Percentiles rank a stretch among this genome's conserved stretches.
Evolutionary conservation across 64 coral and sea anemone genomes (phyloP).

Genomic region (Stichodactyla helianthus): DNA sequence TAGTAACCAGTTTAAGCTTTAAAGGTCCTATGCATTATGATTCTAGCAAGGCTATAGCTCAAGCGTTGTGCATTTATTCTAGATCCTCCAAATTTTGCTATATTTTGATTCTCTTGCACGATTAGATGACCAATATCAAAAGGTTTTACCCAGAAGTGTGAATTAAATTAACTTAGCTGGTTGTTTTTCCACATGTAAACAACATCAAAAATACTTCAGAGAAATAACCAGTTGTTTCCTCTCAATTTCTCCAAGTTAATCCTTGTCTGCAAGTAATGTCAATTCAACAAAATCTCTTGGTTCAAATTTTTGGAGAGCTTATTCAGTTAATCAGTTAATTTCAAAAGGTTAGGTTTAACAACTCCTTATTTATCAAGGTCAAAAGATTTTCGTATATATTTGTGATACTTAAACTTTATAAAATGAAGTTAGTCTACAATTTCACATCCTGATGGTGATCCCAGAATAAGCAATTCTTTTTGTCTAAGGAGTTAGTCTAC

Average conservation of each 20-base stretch:
- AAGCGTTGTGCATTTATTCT: too few species aligned
- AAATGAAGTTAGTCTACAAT: neutral
- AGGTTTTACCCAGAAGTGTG: neutral
- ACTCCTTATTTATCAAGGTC: neutral
- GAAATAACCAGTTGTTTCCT: neutral
- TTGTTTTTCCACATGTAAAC: neutral
- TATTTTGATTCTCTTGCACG: neutral
- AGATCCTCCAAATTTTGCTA: neutral
- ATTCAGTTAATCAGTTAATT: too few species aligned
- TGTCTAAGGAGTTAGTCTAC: neutral
- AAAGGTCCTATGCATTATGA: too few species aligned
- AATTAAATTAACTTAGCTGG: neutral
- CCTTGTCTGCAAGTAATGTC: neutral
- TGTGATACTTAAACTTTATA: neutral
- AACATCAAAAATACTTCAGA: neutral
- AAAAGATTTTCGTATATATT: neutral
- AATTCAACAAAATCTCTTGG: neutral
- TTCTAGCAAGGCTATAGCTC: too few species aligned
- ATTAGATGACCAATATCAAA: neutral
- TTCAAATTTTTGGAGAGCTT: neutral
- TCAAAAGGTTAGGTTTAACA: too few species aligned
- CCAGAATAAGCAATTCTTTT: neutral
- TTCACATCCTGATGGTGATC: neutral
- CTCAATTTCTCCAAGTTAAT: neutral
- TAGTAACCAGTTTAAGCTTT: too few species aligned